Percentiles rank a stretch among this genome's conserved stretches.
Conservation (phyloP, 2,797 vertebrate genomes). For the Notoglanidium macrostoma region DNA sequence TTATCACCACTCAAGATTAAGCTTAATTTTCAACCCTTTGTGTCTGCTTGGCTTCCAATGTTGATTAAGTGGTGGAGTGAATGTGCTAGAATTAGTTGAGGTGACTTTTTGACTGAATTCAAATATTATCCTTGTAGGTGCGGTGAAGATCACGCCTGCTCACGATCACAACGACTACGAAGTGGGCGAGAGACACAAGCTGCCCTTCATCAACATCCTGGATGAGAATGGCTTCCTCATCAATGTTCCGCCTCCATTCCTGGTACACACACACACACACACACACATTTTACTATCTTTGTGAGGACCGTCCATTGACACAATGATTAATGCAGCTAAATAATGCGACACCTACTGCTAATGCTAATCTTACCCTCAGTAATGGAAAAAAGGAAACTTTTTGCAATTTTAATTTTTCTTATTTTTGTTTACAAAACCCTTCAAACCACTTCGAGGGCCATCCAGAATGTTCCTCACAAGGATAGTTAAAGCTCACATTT, state of each 20-base stretch:
- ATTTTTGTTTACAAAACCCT: too few relatives aligned
- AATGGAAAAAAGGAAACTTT: too few relatives aligned
- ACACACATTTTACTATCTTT: not conserved
- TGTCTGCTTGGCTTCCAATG: not conserved
- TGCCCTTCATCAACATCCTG: conserved; percentile 87
- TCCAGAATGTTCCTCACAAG: too few relatives aligned
- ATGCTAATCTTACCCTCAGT: too few relatives aligned
- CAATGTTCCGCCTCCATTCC: conserved; percentile 86
- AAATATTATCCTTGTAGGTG: conserved; percentile 69
- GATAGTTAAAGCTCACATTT: too few relatives aligned
- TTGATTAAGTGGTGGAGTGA: not conserved
- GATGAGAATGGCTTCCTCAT: conserved; percentile 84
- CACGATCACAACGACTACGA: conserved; percentile 93
- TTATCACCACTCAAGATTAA: not conserved
- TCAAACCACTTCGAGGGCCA: too few relatives aligned
- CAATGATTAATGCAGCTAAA: too few relatives aligned
- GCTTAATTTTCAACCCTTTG: not conserved
- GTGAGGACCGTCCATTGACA: not conserved
- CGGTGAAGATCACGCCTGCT: conserved; percentile 94
- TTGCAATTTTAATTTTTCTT: too few relatives aligned
- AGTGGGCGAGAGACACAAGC: conserved; percentile 84
- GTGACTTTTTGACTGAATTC: not conserved
- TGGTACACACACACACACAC: conserved; percentile 71
- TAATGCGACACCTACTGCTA: too few relatives aligned
- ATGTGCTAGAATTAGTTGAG: not conserved